Evolutionary conservation across 1,140 invertebrate genomes (phyloP), one percentile per base, ranked within the genome.

Genomic region (Sipha flava): DNA sequence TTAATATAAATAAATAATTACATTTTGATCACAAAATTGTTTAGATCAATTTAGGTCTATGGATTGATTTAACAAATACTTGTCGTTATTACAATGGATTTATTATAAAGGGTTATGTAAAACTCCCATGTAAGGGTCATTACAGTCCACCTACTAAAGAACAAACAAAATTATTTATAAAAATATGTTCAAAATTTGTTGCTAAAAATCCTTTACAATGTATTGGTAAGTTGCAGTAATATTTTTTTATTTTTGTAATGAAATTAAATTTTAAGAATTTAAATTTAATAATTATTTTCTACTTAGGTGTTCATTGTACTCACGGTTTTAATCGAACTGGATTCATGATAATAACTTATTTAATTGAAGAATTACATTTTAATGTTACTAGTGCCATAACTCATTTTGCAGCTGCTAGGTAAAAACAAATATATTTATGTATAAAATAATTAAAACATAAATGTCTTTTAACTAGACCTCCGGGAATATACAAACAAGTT

Each of bases 301-400:
- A 81, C 18, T 84, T 88, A n/a, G 90, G 91, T 62, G 93, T 99
- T 40, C 98, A 99, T 85, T 99, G 98, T 84, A 99, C 98, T 1
- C 98, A 99, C 88, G 98, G 98, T 0, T 99, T 99, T 84, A 99
- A 99, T 86, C 88, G 98, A 83, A 98, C 96, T 31, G 98, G 94
- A 1, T 99, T 98, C 85, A 87, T 99, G 0, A 94, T 99, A 68
- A 90, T 92, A 64, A 91, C 94, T 2, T 99, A 94, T 86, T 88
- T 99, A 83, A 92, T 98, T 6, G 90, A 95, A 87, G 88, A 90
- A 80, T 86, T 92, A 68, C 89, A 91, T 84, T 93, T 88, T 83
- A 92, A 91, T 85, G 88, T 97, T 3, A 93, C 95, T 80, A 91
- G 92, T 23, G 95, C 94, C 0, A 83, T 98, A 1, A 85, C 86